phyloP scores from a whole-genome alignment of 2,113 vertebrate species.

The Centropus unirufus region DNA sequence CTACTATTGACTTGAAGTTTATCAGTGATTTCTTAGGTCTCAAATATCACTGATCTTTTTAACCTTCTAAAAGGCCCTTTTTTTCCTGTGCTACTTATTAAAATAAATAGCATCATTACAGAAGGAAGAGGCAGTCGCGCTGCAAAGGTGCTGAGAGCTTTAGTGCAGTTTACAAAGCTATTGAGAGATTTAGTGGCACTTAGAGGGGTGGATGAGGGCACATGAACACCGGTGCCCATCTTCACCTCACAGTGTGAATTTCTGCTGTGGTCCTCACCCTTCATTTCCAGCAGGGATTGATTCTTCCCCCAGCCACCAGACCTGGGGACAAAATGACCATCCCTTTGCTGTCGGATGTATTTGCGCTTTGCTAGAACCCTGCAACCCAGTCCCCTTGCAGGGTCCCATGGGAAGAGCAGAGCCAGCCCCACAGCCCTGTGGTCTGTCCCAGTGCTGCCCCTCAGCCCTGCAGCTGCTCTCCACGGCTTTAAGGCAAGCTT shows the following conservation, averaged over 20 bases:
- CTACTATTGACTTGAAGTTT: slow-evolving; percentile 65
- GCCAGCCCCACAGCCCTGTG: background rate
- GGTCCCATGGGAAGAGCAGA: background rate
- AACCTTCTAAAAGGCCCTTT: slow-evolving; percentile 50
- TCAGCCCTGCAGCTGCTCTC: accelerated
- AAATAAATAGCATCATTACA: slow-evolving; percentile 67
- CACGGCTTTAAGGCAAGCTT: background rate
- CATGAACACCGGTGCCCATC: background rate
- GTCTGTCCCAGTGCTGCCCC: background rate
- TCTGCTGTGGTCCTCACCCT: background rate
- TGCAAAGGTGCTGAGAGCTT: slow-evolving; percentile 51
- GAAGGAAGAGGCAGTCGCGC: slow-evolving; percentile 2
- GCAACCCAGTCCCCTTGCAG: accelerated
- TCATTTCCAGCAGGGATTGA: background rate
- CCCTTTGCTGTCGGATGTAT: background rate
- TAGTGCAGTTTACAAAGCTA: slow-evolving; percentile 52
- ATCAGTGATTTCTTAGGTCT: slow-evolving; percentile 65
- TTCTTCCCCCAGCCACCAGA: background rate
- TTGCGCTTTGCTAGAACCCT: background rate
- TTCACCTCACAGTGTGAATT: background rate
- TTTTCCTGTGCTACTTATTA: slow-evolving; percentile 49
- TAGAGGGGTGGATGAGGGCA: background rate
- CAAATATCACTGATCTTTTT: slow-evolving; percentile 69
- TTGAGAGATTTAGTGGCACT: slow-evolving; percentile 24
- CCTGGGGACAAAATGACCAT: background rate